A percentile compares a stretch with the other conserved stretches of the same genome.
Evolutionary conservation across 2,797 vertebrate species (phyloP).

Genomic region (Rhinogobio ventralis): DNA sequence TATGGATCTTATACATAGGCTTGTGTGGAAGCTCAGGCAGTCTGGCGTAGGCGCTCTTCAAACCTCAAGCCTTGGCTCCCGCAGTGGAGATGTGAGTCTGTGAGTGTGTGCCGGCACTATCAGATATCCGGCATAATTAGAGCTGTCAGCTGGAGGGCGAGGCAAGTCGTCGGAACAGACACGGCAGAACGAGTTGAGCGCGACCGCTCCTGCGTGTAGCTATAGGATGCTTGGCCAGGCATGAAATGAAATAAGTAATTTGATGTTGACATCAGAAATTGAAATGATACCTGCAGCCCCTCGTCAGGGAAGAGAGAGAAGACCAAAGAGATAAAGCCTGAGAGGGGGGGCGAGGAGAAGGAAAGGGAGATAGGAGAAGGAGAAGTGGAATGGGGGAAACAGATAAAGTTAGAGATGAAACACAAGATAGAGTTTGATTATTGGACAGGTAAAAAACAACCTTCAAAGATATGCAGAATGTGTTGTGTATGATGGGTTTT

Average conservation of each 20-base stretch:
- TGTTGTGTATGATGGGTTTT: not conserved
- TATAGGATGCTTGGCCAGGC: slow-evolving; percentile 94
- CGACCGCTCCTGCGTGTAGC: slow-evolving; percentile 93
- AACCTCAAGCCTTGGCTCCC: slow-evolving; percentile 12
- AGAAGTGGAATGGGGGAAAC: slow-evolving; percentile 9
- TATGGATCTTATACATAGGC: slow-evolving; percentile 8
- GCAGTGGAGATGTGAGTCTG: slow-evolving; percentile 55
- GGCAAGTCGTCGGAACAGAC: slow-evolving; percentile 88
- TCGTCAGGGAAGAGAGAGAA: slow-evolving; percentile 80
- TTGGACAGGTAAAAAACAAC: slow-evolving; percentile 5
- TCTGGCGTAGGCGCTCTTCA: not conserved
- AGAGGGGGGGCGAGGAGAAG: slow-evolving; percentile 20
- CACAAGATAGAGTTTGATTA: slow-evolving; percentile 7
- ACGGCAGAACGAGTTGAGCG: slow-evolving; percentile 92
- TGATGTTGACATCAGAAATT: slow-evolving; percentile 98
- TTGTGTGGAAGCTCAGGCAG: not conserved
- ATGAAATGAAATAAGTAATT: slow-evolving; percentile 99
- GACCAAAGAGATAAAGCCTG: slow-evolving; percentile 33
- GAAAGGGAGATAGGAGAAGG: slow-evolving; percentile 14
- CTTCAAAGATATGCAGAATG: not conserved
- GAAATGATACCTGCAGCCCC: slow-evolving; percentile 95
- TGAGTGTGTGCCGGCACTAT: slow-evolving; percentile 80
- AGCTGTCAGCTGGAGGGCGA: slow-evolving; percentile 93
- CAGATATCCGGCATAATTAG: slow-evolving; percentile 96
- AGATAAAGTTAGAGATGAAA: slow-evolving; percentile 6